Percentiles rank a stretch among this genome's conserved stretches.
Conservation (phyloP, 2,113 vertebrate genomes). For the Bettongia penicillata region DNA sequence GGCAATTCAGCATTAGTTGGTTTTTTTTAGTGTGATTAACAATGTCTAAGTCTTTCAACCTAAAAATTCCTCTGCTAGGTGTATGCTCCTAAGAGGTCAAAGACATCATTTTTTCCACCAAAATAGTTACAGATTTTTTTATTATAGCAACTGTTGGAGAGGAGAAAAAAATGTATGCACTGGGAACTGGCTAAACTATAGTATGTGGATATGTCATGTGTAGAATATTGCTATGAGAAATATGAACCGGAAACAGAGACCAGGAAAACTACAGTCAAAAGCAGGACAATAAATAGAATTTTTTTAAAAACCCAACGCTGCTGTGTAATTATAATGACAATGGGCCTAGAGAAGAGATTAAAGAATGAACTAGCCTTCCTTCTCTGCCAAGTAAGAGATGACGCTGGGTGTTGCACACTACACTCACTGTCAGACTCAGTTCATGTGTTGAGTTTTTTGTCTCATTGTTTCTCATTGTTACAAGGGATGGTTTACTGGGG, state of each 20-base stretch:
- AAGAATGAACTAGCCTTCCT: neutral
- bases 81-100: too few relatives aligned
- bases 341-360: neutral
- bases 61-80: too few relatives aligned
- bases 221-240: neutral
- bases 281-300: too few relatives aligned
- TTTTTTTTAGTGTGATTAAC: too few relatives aligned
- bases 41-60: too few relatives aligned
- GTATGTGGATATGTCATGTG: neutral
- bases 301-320: neutral
- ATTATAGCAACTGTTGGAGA: neutral
- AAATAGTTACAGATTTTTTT: neutral
- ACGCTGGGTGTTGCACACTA: neutral
- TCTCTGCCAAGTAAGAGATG: neutral
- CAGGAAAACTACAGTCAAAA: neutral
- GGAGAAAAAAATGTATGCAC: neutral
- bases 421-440: neutral
- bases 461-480: neutral
- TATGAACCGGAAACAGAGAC: neutral
- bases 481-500: neutral
- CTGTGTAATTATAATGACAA: neutral
- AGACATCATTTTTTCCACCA: neutral
- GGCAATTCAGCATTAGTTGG: too few relatives aligned
- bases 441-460: neutral
- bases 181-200: neutral